These are phyloP conservation scores for Melopsittacus undulatus DNA, from an alignment of 2,797 vertebrate genomes.

Conservation along the genomic window DNA sequence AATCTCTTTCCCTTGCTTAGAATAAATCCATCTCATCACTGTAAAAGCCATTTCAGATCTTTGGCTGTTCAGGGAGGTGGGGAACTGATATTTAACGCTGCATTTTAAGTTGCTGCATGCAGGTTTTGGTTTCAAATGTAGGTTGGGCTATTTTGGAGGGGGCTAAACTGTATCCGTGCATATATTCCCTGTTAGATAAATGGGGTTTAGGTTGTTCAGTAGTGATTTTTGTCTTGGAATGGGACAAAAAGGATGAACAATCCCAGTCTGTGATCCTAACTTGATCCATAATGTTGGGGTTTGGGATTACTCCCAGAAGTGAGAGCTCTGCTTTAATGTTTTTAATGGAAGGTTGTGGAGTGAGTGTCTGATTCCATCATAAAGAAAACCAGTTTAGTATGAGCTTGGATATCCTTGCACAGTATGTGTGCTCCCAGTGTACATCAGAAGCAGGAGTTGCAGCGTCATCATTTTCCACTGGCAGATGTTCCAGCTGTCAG, in stretches of 20 bases:
- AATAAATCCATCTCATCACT: neutral
- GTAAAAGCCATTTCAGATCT: no score
- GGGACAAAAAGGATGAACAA: neutral
- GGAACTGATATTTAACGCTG: accelerated
- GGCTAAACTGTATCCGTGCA: neutral
- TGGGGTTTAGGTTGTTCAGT: neutral
- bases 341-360: neutral
- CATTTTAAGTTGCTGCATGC: accelerated
- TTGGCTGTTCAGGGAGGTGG: neutral
- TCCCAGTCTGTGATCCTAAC: neutral
- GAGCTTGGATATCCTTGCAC: neutral
- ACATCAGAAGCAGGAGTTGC: neutral
- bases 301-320: neutral
- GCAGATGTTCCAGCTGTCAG: neutral
- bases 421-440: neutral
- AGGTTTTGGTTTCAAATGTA: neutral
- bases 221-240: neutral
- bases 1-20: neutral
- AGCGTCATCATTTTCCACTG: neutral
- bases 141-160: neutral
- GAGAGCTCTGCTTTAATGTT: neutral
- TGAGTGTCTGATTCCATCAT: neutral
- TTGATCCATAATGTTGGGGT: neutral
- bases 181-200: neutral
- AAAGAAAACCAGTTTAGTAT: neutral